These are phyloP conservation scores for Crenichthys baileyi DNA, from an alignment of 2,797 vertebrate genomes.

Conservation along the genomic window DNA sequence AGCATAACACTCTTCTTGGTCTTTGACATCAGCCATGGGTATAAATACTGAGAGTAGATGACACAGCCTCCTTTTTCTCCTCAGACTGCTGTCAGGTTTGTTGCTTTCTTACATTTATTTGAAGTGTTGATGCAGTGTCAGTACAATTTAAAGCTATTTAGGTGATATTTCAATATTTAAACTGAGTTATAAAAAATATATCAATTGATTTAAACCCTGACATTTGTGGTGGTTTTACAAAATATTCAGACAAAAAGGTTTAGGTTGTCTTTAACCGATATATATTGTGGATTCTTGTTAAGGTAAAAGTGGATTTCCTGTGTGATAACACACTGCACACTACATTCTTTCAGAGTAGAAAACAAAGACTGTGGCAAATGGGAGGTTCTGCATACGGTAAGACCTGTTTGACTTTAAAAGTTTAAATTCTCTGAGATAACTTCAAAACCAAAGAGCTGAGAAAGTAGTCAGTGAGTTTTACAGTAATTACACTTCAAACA, in stretches of 20 bases:
- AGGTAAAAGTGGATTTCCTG: conserved; percentile 62
- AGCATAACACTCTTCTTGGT: background rate
- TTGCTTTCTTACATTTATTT: background rate
- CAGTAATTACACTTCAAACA: background rate
- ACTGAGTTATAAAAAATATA: background rate
- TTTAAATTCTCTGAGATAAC: background rate
- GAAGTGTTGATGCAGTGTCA: background rate
- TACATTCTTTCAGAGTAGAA: conserved; percentile 42
- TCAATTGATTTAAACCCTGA: background rate
- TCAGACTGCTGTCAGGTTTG: background rate
- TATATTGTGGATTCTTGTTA: background rate
- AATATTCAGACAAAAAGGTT: background rate
- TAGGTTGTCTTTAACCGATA: background rate
- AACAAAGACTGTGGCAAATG: conserved; percentile 37
- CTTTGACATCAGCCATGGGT: background rate
- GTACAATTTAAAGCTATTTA: background rate
- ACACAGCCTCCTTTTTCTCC: background rate
- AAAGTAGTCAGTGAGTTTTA: background rate
- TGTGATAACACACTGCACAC: conserved; percentile 49
- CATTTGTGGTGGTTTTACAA: background rate
- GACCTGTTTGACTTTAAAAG: conserved; percentile 12
- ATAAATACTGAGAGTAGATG: background rate
- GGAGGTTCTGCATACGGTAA: conserved; percentile 53
- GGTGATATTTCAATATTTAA: background rate
- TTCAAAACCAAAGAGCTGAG: background rate